Percentiles rank a stretch among this genome's conserved stretches.
Evolutionary conservation across 2,797 vertebrate genomes (phyloP).

Genomic region (Clamator glandarius): DNA sequence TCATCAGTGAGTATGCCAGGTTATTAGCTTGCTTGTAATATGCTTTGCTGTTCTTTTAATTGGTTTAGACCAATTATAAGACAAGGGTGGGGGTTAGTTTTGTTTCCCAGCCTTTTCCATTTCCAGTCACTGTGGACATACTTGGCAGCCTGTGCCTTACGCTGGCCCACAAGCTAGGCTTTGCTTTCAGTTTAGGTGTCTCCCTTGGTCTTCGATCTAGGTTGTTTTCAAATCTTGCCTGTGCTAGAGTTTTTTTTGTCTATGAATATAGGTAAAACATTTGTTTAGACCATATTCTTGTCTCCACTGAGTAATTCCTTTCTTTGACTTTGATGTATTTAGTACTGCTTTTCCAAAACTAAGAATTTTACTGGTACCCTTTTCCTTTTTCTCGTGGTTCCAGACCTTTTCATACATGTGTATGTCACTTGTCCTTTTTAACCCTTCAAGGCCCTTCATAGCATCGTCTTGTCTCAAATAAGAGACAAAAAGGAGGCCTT

Average conservation of each 20-base stretch:
- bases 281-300: neutral
- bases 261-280: neutral
- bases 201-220: neutral
- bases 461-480: neutral
- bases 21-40: neutral
- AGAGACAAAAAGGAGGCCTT: neutral
- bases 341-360: neutral
- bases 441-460: neutral
- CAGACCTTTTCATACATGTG: neutral
- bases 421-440: neutral
- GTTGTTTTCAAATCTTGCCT: neutral
- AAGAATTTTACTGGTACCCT: neutral
- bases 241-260: neutral
- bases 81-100: neutral
- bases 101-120: neutral
- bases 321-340: neutral
- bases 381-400: neutral
- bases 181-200: neutral
- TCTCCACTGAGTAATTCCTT: neutral
- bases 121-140: neutral
- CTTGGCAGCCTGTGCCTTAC: neutral
- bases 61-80: neutral
- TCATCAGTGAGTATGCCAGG: conserved; percentile 85
- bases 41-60: neutral
- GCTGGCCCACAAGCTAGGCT: neutral